Evolutionary conservation across 2,888 invertebrate genomes (phyloP).

Genomic region (Scaptomyza polygonia): DNA sequence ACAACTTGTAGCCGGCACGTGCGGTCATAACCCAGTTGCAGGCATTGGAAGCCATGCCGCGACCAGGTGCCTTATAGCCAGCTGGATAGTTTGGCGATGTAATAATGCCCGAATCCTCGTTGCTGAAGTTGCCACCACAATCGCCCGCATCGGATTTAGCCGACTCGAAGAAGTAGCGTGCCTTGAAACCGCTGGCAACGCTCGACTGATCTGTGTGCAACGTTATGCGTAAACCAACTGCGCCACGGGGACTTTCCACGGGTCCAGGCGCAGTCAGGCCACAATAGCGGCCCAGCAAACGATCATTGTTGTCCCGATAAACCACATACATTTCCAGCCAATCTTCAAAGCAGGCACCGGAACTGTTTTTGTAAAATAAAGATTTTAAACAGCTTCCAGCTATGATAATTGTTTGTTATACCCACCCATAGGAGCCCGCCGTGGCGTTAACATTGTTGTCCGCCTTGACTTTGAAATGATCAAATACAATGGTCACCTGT

Average conservation of each 20-base stretch:
- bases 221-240: slow-evolving; percentile 93
- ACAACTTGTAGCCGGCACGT: slow-evolving; percentile 92
- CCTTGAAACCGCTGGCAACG: slow-evolving; percentile 98
- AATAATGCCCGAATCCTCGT: slow-evolving; percentile 92
- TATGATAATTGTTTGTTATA: too few species aligned
- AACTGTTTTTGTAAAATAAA: slow-evolving; percentile 78
- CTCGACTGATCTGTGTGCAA: slow-evolving; percentile 94
- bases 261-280: slow-evolving; percentile 96
- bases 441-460: slow-evolving; percentile 90
- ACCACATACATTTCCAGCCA: slow-evolving; percentile 97
- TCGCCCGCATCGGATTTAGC: slow-evolving; percentile 95
- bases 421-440: slow-evolving; percentile 89
- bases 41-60: slow-evolving; percentile 92
- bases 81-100: slow-evolving; percentile 95
- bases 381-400: too few species aligned
- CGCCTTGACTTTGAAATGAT: slow-evolving; percentile 95
- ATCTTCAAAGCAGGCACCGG: slow-evolving; percentile 93
- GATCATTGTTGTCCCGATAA: slow-evolving; percentile 92
- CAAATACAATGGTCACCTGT: slow-evolving; percentile 95
- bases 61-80: slow-evolving; percentile 93
- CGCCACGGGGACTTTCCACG: slow-evolving; percentile 95
- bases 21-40: slow-evolving; percentile 99
- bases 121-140: slow-evolving; percentile 96
- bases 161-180: slow-evolving; percentile 95
- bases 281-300: slow-evolving; percentile 96